Evolutionary conservation across 2,797 vertebrate species (phyloP).

Genomic region (Crocidura indochinensis): DNA sequence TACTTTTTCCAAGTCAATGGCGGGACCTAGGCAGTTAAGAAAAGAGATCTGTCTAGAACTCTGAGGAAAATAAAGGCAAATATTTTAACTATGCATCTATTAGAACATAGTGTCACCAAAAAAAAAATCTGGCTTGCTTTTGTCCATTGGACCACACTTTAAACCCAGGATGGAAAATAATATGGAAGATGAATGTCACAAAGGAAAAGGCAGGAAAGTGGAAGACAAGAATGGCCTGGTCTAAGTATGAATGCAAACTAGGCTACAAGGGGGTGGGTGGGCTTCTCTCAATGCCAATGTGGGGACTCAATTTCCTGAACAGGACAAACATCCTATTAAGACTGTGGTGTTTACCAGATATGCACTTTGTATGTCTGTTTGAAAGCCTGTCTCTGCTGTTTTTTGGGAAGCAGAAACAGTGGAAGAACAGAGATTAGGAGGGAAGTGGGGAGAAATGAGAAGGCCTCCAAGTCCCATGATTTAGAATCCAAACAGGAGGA

Average conservation of each 20-base stretch:
- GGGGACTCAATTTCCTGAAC: conserved; percentile 47
- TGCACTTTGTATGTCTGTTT: background rate
- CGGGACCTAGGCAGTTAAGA: conserved; percentile 92
- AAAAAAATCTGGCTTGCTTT: conserved; percentile 71
- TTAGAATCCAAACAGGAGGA: conserved; percentile 36
- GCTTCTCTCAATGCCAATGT: conserved; percentile 16
- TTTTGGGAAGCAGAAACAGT: background rate
- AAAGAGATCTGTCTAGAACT: conserved; percentile 91
- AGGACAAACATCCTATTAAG: conserved; percentile 28
- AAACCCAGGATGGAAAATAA: conserved; percentile 70
- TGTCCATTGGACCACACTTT: conserved; percentile 69
- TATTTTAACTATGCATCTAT: conserved; percentile 85
- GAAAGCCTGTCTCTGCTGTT: background rate
- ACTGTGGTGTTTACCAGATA: background rate
- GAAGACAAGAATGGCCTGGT: conserved; percentile 69
- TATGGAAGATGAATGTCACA: conserved; percentile 39
- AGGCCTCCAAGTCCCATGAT: background rate
- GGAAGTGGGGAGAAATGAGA: background rate
- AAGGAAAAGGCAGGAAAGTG: conserved; percentile 56
- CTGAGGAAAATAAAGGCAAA: conserved; percentile 87
- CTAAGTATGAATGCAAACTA: conserved; percentile 20
- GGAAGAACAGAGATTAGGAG: conserved; percentile 16
- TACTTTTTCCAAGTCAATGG: conserved; percentile 93
- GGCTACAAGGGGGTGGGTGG: background rate
- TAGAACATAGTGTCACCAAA: conserved; percentile 77